Evolutionary conservation across 2,113 vertebrate species (phyloP), one percentile per base, ranked within the genome.

Genomic region (Scomber colias): DNA sequence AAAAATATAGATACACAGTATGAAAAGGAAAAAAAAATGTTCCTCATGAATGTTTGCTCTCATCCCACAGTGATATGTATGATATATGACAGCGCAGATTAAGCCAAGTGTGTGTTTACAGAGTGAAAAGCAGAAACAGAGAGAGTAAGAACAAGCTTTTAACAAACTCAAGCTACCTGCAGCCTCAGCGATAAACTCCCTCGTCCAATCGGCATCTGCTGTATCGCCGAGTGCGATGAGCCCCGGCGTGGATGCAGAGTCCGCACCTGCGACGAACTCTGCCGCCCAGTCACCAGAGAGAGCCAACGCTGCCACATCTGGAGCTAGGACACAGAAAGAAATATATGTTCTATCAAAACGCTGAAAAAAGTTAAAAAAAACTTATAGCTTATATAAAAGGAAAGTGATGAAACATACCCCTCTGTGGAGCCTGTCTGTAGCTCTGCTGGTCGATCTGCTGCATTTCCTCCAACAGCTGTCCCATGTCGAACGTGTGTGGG

Each of bases 401-500:
- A 40, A 40, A 24, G 40, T 5, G 45, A 30, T 55, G 3, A 71
- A 3, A 13, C 15, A 45, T 61, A 99, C 98, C 98, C 97, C 97
- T 95, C 91, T 99, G 97, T 54, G 97, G 98, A 55, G 97, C 97
- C 78, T 97, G 97, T 79, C 97, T 96, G 81, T 97, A 98, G 85
- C 87, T 97, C 70, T 97, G 97, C 87, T 99, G 97, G 64, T 99
- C 98, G 51, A 99, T 99, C 89, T 99, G 97, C 85, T 99, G 98
- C 98, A 99, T 99, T 88, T 99, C 98, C 27, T 98, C 98, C 93
- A 99, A 84, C 21, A 99, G 94, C 66, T 98, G 98, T 75, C 98
- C 98, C 98, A 99, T 99, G 91, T 99, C 98, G 82, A 99, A 99
- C 31, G 96, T 99, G 83, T 98, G 97, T 1, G 97, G 97, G 12